Evolutionary conservation across 1,140 invertebrate species (phyloP).

Genomic region (Sminthurides bifidus): DNA sequence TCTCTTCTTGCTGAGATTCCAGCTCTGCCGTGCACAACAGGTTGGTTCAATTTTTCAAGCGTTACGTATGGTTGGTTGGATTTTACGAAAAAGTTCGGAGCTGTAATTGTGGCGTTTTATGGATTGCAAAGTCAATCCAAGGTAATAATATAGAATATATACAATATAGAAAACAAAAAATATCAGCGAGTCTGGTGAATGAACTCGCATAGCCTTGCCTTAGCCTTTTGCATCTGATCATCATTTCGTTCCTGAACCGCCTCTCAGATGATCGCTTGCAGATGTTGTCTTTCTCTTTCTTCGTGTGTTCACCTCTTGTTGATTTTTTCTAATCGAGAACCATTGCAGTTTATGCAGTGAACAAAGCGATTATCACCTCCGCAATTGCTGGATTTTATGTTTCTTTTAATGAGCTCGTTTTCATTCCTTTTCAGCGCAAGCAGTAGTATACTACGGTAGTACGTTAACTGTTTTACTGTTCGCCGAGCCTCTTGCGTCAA

Average conservation of each 20-base stretch:
- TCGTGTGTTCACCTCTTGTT: too few species aligned
- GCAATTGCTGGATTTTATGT: background rate
- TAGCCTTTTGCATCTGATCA: slow-evolving; percentile 17
- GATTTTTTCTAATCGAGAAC: too few species aligned
- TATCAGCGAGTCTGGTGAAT: slow-evolving; percentile 15
- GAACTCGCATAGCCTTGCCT: slow-evolving; percentile 28
- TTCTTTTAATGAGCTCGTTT: background rate
- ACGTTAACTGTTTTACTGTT: too few species aligned
- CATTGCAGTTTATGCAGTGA: background rate
- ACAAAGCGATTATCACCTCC: background rate
- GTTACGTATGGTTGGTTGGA: background rate
- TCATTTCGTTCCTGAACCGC: background rate
- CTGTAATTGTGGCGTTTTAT: background rate
- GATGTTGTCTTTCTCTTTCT: too few species aligned
- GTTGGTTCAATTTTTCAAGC: background rate
- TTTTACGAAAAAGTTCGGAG: background rate
- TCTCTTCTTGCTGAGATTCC: background rate
- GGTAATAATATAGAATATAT: too few species aligned
- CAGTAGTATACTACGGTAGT: too few species aligned
- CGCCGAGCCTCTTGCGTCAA: too few species aligned
- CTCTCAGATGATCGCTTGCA: background rate
- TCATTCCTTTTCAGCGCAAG: too few species aligned
- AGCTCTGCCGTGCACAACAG: background rate
- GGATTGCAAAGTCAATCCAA: too few species aligned
- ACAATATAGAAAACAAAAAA: too few species aligned